Conservation (phyloP, 2,113 vertebrate genomes). For the Crotophaga sulcirostris region DNA sequence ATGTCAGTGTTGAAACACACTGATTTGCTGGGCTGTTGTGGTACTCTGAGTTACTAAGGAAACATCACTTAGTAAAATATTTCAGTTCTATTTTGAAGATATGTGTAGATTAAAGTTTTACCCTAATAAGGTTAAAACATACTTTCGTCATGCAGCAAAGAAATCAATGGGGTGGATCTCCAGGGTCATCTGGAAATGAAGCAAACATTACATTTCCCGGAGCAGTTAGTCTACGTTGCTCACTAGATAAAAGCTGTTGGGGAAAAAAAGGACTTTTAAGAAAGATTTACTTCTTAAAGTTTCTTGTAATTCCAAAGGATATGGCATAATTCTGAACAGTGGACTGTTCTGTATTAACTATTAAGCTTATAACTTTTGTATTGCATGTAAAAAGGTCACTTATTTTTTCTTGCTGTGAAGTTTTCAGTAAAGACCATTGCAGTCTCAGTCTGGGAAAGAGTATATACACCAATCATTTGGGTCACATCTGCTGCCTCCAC, state of each 20-base stretch:
- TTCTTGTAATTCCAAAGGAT: neutral
- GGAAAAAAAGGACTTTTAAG: neutral
- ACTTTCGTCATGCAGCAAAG: neutral
- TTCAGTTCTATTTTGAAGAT: neutral
- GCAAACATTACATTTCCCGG: neutral
- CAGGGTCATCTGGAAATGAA: neutral
- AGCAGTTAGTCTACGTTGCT: neutral
- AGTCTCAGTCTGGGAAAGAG: neutral
- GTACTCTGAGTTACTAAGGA: neutral
- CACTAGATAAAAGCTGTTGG: neutral
- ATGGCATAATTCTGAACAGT: neutral
- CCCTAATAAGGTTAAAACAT: neutral
- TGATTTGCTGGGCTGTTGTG: neutral
- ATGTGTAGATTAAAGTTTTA: neutral
- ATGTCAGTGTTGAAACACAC: neutral
- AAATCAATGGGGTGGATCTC: neutral
- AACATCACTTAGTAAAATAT: neutral
- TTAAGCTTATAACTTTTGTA: neutral
- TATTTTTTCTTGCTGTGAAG: neutral
- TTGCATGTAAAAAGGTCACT: neutral
- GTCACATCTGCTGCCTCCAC: constrained; percentile 36
- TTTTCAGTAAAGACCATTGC: neutral
- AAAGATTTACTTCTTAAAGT: neutral
- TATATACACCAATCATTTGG: neutral
- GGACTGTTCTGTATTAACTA: neutral